Percentiles rank a stretch among this genome's conserved stretches.
Evolutionary conservation across 1,140 invertebrate genomes (phyloP).

Genomic region (Drosophila lowei): DNA sequence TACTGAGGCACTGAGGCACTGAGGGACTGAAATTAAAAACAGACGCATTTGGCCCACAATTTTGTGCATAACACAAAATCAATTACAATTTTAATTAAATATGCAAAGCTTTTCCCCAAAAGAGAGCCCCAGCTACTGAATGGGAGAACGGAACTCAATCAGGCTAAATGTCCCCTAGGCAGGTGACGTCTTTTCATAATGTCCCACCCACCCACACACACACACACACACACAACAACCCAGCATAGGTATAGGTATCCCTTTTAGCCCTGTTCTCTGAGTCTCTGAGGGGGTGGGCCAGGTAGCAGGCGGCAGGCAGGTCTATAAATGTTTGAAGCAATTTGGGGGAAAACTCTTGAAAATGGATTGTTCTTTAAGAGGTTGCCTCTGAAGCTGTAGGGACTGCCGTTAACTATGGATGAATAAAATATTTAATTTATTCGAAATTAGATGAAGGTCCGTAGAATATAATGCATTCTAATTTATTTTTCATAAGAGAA

Average conservation of each 20-base stretch:
- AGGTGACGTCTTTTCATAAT: conserved; percentile 50
- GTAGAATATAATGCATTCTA: too few species aligned
- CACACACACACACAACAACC: conserved; percentile 27
- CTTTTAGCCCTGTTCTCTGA: not conserved
- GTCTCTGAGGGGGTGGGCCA: too few species aligned
- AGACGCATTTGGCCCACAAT: conserved; percentile 74
- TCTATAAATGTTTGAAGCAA: conserved; percentile 22
- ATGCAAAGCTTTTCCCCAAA: conserved; percentile 64
- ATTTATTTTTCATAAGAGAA: too few species aligned
- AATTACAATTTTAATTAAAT: conserved; percentile 81
- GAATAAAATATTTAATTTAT: too few species aligned
- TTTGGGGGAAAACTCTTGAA: conserved; percentile 19
- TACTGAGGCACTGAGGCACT: too few species aligned
- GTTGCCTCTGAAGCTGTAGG: not conserved
- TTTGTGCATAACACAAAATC: conserved; percentile 77
- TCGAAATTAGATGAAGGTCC: too few species aligned
- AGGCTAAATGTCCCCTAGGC: conserved; percentile 57
- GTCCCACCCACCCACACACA: conserved; percentile 16
- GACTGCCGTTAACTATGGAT: too few species aligned
- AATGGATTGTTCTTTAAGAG: conserved; percentile 34
- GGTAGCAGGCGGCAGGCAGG: too few species aligned
- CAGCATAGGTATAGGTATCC: conserved; percentile 24
- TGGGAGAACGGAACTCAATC: conserved; percentile 64
- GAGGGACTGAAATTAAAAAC: conserved; percentile 66
- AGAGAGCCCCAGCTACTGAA: conserved; percentile 29